phyloP scores from a whole-genome alignment of 1,140 invertebrate genomes.

The Conus betulinus region DNA sequence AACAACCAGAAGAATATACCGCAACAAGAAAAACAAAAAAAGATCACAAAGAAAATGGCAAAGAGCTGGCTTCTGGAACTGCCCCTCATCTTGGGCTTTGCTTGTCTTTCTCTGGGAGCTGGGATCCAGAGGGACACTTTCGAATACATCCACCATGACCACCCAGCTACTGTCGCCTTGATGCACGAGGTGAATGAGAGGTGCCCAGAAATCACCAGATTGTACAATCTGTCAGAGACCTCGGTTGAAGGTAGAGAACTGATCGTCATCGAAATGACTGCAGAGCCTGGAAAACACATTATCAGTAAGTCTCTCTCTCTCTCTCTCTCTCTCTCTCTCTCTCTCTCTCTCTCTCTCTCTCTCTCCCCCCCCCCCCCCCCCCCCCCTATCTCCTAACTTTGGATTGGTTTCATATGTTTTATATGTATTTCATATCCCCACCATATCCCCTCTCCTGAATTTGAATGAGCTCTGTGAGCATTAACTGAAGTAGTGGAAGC shows the following conservation, averaged over 20 bases:
- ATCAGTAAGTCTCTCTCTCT: conserved; percentile 77
- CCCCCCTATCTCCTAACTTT: no score
- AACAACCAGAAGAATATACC: not conserved
- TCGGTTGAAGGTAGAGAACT: conserved; percentile 86
- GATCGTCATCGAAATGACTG: conserved; percentile 88
- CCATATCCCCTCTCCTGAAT: no score
- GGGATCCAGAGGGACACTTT: not conserved
- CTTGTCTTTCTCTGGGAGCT: not conserved
- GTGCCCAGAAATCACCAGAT: conserved; percentile 86
- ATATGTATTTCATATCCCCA: no score
- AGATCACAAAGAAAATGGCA: not conserved
- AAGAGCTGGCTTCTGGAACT: not conserved
- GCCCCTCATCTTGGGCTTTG: not conserved
- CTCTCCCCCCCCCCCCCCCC: no score
- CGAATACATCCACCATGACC: conserved; percentile 82
- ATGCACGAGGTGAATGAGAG: conserved; percentile 82
- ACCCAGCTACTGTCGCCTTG: conserved; percentile 82
- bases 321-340: not conserved
- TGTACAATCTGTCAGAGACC: conserved; percentile 82
- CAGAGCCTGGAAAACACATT: conserved; percentile 86
- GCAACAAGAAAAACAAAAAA: not conserved
- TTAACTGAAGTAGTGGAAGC: no score
- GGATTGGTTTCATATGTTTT: no score
- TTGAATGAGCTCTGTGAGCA: no score
- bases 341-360: not conserved